Percentiles rank a stretch among this genome's conserved stretches.
Evolutionary conservation across 1,140 invertebrate species (phyloP).

Genomic region (Mya arenaria): DNA sequence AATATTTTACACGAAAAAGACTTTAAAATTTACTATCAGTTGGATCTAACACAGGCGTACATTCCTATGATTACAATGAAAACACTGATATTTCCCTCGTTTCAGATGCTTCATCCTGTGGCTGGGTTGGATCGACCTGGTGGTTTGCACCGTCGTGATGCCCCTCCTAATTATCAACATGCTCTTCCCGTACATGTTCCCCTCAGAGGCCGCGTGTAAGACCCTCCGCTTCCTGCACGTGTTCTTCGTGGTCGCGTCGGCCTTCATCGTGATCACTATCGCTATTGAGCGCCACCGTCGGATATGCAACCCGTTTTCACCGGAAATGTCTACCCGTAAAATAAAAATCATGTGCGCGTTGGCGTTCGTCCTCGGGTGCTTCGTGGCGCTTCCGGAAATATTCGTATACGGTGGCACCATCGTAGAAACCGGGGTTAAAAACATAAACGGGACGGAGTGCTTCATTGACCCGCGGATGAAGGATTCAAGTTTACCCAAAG

Average conservation of each 20-base stretch:
- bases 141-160: conserved; percentile 38
- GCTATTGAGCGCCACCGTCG: conserved; percentile 36
- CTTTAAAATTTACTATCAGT: no score
- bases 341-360: conserved; percentile 38
- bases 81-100: no score
- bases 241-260: conserved; percentile 33
- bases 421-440: conserved; percentile 35
- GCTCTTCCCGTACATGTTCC: conserved; percentile 43
- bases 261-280: conserved; percentile 42
- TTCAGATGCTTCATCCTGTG: conserved; percentile 47
- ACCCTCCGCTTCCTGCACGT: conserved; percentile 33
- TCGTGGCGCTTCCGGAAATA: conserved; percentile 29
- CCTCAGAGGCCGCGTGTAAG: conserved; percentile 38
- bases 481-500: conserved; percentile 9
- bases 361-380: conserved; percentile 5
- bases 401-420: conserved; percentile 24
- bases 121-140: conserved; percentile 37
- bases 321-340: conserved; percentile 23
- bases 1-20: no score
- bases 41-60: no score
- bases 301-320: conserved; percentile 34
- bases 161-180: conserved; percentile 43
- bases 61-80: no score
- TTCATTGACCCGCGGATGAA: conserved; percentile 28
- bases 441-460: conserved; percentile 40